Evolutionary conservation across 1,140 invertebrate genomes (phyloP), one percentile per base, ranked within the genome.

Genomic region (Alviniconcha marisindica): DNA sequence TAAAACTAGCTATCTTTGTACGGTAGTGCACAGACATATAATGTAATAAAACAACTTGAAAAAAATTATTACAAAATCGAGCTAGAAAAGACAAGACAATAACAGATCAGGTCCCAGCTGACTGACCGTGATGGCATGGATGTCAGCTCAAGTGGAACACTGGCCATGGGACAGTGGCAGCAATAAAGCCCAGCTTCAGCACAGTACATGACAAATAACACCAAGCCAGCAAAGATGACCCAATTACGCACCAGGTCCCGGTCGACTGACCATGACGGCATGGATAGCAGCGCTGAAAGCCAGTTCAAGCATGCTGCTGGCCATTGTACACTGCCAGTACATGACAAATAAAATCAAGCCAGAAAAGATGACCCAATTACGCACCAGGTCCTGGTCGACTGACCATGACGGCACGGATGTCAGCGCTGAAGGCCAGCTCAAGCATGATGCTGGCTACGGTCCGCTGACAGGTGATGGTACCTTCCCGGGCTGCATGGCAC

Each of bases 81-180:
- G n/a, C n/a, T n/a, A n/a, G n/a, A n/a, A n/a, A n/a, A n/a, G n/a
- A n/a, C n/a, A n/a, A n/a, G n/a, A n/a, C n/a, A n/a, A n/a, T n/a
- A n/a, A n/a, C n/a, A n/a, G n/a, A n/a, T n/a, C n/a, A n/a, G n/a
- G n/a, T n/a, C n/a, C 90, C 78, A 90, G 91, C 51, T 89, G 87
- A 10, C 87, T 87, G 18, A 91, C 87, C 33, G 91, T 85, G 44
- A 88, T 84, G 18, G 77, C 82, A 31, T 90, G 74, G 56, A 92
- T 90, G 88, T 88, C 24, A 92, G 85, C 51, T 92, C 91, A 44
- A 92, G 84, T 71, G 90, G 90, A 15, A 92, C 89, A 60, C 91
- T 89, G 31, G 91, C 89, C 4, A 92, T 79, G 15, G 86, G 87
- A 51, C 91, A 82, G 85, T 92, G 91, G 77, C 87, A 88, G 21